Evolutionary conservation across 2,888 invertebrate species (phyloP), one percentile per base, ranked within the genome.

Genomic region (Leucozona laternaria): DNA sequence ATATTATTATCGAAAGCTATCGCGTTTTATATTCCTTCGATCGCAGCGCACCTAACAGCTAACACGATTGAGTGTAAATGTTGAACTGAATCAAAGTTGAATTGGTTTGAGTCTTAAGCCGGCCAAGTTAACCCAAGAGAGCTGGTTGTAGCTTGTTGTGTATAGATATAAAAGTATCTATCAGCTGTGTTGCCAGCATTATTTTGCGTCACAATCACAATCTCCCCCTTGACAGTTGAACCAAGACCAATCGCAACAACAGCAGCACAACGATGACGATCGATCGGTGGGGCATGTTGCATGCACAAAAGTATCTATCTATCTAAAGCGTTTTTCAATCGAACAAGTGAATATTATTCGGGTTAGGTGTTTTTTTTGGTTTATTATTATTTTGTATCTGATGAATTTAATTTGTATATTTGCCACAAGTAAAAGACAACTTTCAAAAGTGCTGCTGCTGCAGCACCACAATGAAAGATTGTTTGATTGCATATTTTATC

Each of bases 331-430:
- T 62, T 62, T 43, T 62, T 58, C 53, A 34, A 82, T 86, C 82
- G 40, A 86, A 82, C 86, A 86, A 86, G 86, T 86, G 86, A 82
- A 81, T 86, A 75, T 86, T 75, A 79, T 86, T 86, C 86, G 86
- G 81, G 64, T 78, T 75, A 78, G 81, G 68, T 40, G 10, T 20
- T 58, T 73, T 75, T 77, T 48, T 40, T 76, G n/a, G n/a, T n/a
- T n/a, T n/a, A n/a, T 34, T 37, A 6, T 77, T 57, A 60, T 48
- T 43, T 77, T 22, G 8, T 25, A 17, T 48, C 13, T 72, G 77
- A 80, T 84, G 76, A 76, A 76, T 77, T 80, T 48, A 77, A 53
- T 53, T 53, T 53, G 2, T 25, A 25, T n/a, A 25, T 85, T 77
- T 77, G 40, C 72, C 66, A 62, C 71, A 64, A 48, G n/a, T 3